Conservation (phyloP, 2,797 vertebrate genomes). For the Rhyacichthys aspro region DNA sequence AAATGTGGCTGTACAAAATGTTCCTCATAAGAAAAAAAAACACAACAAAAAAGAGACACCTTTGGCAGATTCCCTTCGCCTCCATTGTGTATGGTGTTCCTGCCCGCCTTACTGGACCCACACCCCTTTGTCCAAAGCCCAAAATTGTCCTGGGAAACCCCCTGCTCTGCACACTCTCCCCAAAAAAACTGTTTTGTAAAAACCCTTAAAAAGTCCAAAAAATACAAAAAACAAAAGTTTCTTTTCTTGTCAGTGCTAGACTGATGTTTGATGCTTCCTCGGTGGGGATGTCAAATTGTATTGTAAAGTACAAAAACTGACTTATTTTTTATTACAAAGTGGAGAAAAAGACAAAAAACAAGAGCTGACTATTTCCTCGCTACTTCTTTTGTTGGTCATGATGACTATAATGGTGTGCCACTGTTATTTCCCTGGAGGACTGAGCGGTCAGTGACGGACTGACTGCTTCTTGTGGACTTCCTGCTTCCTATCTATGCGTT, state of each 20-base stretch:
- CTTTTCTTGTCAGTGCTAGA: conserved; percentile 87
- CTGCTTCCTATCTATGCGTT: conserved; percentile 64
- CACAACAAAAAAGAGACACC: conserved; percentile 48
- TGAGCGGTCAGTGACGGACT: conserved; percentile 44
- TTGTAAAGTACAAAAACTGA: conserved; percentile 99
- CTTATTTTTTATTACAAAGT: conserved; percentile 99
- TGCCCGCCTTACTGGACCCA: conserved; percentile 58
- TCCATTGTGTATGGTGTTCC: conserved; percentile 68
- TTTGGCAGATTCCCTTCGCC: conserved; percentile 54
- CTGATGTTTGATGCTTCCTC: conserved; percentile 92
- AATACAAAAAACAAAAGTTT: conserved; percentile 39
- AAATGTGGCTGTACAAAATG: conserved; percentile 96
- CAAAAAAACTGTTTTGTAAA: conserved; percentile 56
- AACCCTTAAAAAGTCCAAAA: conserved; percentile 44
- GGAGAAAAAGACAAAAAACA: conserved; percentile 85
- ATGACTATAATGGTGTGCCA: conserved; percentile 69
- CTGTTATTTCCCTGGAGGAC: conserved; percentile 68
- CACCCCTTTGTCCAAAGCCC: conserved; percentile 30
- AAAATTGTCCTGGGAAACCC: conserved; percentile 36
- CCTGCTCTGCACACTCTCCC: conserved; percentile 23
- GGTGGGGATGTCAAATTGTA: conserved; percentile 98
- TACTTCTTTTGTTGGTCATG: conserved; percentile 67
- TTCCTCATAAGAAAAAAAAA: conserved; percentile 77
- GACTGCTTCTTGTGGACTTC: conserved; percentile 66
- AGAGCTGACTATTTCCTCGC: conserved; percentile 80